Evolutionary conservation across 2,113 vertebrate genomes (phyloP), one percentile per base, ranked within the genome.

Genomic region (Oreamnos americanus): DNA sequence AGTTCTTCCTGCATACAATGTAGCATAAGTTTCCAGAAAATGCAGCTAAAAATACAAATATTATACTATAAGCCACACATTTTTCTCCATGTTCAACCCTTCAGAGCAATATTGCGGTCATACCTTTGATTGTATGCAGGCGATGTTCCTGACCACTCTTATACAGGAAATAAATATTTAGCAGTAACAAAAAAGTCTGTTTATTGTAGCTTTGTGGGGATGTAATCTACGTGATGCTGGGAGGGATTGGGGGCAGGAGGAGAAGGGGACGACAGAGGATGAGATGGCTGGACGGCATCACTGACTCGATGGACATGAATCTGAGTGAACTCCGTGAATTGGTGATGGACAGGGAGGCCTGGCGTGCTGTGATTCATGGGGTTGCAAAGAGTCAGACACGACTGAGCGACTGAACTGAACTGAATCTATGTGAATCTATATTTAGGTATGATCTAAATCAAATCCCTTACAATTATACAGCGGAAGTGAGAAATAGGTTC

Each of bases 141-240:
- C 58, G 51, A 36, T 14, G 4, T 43, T 39, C 67, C n/a, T 95
- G 71, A 45, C 84, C 45, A 60, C 30, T 64, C 28, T 83, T 47
- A 67, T 2, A 64, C 33, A 95, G 78, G 79, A 96, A 95, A 93
- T 87, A 91, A 96, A 84, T 49, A 74, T 96, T 88, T 93, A 55
- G 5, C 76, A 26, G 12, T 26, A 53, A 58, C 62, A 82, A 81
- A 94, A 51, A 87, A 57, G 25, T 45, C 36, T 58, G 8, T 17
- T 86, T 60, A 25, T 51, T 82, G n/a, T 26, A 90, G 19, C 11
- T 47, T 90, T 53, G n/a, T 49, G 19, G 49, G 21, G 12, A 33
- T 21, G 25, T 74, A 36, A 57, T 64, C 6, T 57, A 17, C 51
- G 6, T 79, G 45, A 4, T 51, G 49, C 49, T 51, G 49, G 15